These are phyloP conservation scores for Hyposoter dolosus DNA, from an alignment of 2,888 invertebrate genomes.

Conservation along the genomic window DNA sequence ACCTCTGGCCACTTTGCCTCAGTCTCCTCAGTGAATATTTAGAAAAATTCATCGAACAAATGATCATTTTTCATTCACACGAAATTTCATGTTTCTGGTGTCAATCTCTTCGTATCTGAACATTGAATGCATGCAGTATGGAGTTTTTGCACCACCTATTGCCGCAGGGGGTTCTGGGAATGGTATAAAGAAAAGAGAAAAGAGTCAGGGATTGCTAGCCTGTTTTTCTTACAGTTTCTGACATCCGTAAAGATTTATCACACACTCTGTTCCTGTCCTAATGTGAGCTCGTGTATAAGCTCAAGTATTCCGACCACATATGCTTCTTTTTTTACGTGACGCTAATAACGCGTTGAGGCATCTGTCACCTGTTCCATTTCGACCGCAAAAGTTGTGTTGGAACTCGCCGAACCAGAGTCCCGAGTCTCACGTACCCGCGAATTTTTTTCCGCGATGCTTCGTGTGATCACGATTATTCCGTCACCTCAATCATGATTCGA, in stretches of 20 bases:
- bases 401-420: slow-evolving; percentile 12
- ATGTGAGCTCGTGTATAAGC: slow-evolving; percentile 14
- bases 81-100: slow-evolving; percentile 11
- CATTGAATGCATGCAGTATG: slow-evolving; percentile 4
- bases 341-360: slow-evolving; percentile 61
- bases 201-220: slow-evolving; percentile 48
- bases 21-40: slow-evolving; percentile 20
- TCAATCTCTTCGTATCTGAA: background rate
- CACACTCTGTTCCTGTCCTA: slow-evolving; percentile 23
- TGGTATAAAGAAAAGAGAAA: slow-evolving; percentile 57
- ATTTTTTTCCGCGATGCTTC: slow-evolving; percentile 46
- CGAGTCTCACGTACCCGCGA: slow-evolving; percentile 2
- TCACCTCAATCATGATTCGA: slow-evolving; percentile 25
- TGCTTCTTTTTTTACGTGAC: slow-evolving; percentile 61
- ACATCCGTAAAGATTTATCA: slow-evolving; percentile 61
- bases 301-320: slow-evolving; percentile 38
- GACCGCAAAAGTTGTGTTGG: background rate
- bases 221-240: slow-evolving; percentile 63
- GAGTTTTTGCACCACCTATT: background rate
- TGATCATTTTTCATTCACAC: slow-evolving; percentile 57
- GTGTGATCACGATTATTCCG: slow-evolving; percentile 47
- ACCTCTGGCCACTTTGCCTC: background rate
- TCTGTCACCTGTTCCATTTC: slow-evolving; percentile 53
- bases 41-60: slow-evolving; percentile 21
- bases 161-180: slow-evolving; percentile 4